These are phyloP conservation scores for Maccullochella peelii DNA, from an alignment of 2,113 vertebrate species.

Conservation along the genomic window DNA sequence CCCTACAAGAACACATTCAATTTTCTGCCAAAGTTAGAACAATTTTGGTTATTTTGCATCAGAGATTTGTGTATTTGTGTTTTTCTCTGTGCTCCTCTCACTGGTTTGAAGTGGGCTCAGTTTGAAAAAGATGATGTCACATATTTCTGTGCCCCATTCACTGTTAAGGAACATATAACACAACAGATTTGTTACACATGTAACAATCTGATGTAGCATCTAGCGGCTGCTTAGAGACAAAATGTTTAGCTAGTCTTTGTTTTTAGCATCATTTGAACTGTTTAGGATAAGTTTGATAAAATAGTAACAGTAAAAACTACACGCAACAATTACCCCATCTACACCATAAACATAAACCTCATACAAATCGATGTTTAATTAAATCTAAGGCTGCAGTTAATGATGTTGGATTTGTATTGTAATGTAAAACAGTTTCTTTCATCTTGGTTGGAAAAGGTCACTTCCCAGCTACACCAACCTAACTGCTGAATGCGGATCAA, in stretches of 20 bases:
- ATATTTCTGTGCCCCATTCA: background rate
- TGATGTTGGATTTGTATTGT: background rate
- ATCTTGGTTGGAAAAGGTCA: background rate
- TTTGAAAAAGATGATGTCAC: background rate
- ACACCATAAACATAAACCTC: background rate
- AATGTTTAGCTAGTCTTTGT: background rate
- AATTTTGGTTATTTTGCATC: too few relatives aligned
- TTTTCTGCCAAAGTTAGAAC: too few relatives aligned
- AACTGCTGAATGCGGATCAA: too few relatives aligned
- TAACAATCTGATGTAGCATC: background rate
- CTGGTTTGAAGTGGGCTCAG: background rate
- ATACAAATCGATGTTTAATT: background rate
- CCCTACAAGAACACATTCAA: too few relatives aligned
- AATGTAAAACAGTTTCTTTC: background rate
- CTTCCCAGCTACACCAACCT: too few relatives aligned
- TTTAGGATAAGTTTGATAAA: background rate
- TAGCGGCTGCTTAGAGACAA: background rate
- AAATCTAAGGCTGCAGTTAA: background rate
- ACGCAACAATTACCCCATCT: background rate
- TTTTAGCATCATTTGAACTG: background rate
- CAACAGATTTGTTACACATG: too few relatives aligned
- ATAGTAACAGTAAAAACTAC: background rate
- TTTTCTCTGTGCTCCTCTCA: background rate
- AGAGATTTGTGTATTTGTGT: background rate
- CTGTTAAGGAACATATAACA: background rate